phyloP scores from a whole-genome alignment of 2,888 invertebrate species.

The Xanthia icteritia region DNA sequence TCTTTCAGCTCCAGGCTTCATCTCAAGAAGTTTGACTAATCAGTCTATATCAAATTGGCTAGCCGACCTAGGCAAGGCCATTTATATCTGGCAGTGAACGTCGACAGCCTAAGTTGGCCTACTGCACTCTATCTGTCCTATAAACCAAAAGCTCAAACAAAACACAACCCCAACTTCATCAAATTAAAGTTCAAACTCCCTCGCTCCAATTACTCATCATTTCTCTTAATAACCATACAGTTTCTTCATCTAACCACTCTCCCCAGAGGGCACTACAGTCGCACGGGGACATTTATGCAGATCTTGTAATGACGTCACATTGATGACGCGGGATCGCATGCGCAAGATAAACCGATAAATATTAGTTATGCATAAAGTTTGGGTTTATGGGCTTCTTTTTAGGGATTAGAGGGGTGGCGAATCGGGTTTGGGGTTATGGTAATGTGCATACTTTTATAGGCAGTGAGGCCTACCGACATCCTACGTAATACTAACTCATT shows the following conservation, averaged over 20 bases:
- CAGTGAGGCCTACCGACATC: background rate
- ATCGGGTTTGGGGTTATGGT: constrained; percentile 22
- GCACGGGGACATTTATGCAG: constrained; percentile 86
- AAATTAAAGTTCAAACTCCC: constrained; percentile 34
- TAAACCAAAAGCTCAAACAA: constrained; percentile 26
- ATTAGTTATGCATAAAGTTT: constrained; percentile 65
- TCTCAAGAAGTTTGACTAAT: background rate
- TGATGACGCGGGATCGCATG: constrained; percentile 52
- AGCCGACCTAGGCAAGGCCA: no score
- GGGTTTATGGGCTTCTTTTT: constrained; percentile 38
- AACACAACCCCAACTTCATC: constrained; percentile 21
- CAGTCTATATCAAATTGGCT: background rate
- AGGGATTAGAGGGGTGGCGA: constrained; percentile 42
- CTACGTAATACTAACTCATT: background rate
- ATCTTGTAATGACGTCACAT: constrained; percentile 71
- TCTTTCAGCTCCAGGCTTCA: background rate
- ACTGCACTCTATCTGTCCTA: constrained; percentile 22
- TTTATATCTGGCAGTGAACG: background rate
- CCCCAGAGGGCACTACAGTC: constrained; percentile 76
- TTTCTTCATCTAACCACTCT: constrained; percentile 46
- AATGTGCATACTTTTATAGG: constrained; percentile 4
- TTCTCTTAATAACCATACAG: constrained; percentile 47
- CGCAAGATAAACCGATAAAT: constrained; percentile 65
- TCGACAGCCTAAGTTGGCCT: constrained; percentile 10
- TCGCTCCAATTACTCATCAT: background rate